Base-by-base conservation (phyloP, 2,797 vertebrate genomes). In the Sebastes taczanowskii region DNA sequence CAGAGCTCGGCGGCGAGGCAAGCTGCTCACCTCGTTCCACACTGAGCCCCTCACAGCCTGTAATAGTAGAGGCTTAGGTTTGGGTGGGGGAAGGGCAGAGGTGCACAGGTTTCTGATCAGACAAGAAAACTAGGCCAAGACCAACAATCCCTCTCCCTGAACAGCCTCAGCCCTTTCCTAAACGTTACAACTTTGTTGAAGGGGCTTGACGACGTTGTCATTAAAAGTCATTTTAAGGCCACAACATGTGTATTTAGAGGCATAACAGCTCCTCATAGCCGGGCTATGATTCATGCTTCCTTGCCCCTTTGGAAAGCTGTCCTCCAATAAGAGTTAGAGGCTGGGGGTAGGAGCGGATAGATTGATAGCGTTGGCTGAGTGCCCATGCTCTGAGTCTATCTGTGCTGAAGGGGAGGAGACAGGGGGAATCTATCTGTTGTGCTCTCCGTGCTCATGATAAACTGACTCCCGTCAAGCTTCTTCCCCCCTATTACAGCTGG, bases 91-190 rank as follows among this genome's bases (percentile, higher is more conserved):
- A 94, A 94, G 95, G 94, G 95, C 93, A 92, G 94, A 94, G 94
- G 93, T 94, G 93, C 94, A 94, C 94, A 95, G 93, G 95, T 95
- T 95, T 95, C 93, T 95, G 94, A 96, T 96, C 95, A 96, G 94
- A 95, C 94, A 94, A 90, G 92, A 95, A 94, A 96, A 95, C 94
- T 95, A 96, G 95, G 95, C 94, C 95, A 95, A 93, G 94, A 95
- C 92, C 89, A 86, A 86, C 89, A 90, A 94, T 91, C 92, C 92
- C 84, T 90, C 91, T 90, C 84, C 81, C 78, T 22, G 70, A 89
- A 87, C 86, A 82, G 86, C 86, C 88, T 81, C 70, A 59, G 81
- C 89, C 58, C 86, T 80, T 80, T 89, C 86, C 86, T 86, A 68
- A 89, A 94, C 38, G 82, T 88, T 74, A 80, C 85, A 94, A 94